Evolutionary conservation across 2,113 vertebrate genomes (phyloP), one percentile per base, ranked within the genome.

Genomic region (Illadopsis cleaveri): DNA sequence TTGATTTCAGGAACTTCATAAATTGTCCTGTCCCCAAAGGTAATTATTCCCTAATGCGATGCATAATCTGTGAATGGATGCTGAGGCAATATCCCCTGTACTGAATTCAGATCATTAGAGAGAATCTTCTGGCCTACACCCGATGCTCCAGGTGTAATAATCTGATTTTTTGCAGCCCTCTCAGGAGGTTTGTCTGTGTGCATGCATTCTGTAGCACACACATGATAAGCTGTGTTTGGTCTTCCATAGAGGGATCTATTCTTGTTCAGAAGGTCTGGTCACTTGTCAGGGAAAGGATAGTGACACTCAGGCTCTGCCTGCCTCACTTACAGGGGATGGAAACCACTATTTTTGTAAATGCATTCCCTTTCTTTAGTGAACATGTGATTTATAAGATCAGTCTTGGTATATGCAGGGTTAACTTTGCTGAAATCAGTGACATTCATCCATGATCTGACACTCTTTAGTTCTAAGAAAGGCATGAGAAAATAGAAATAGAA

Each of bases 171-270:
- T 89, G 9, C 15, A 57, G 30, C 5, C 4, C 8, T 4, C 23
- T 84, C 14, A 18, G 60, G 21, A 38, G 4, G 5, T 47, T 82
- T 78, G 33, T 8, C 31, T 45, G 4, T 30, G 42, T 38, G 23
- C 2, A 5, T 33, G 9, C 12, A 31, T 54, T 56, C n/a, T 40
- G 22, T 18, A 69, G n/a, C 6, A 60, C 22, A 44, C 0, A 1
- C 10, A 10, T 14, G 9, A 12, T 65, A 37, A 71, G 5, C 10
- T 54, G 0, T 7, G 3, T 4, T 56, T 22, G 6, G 8, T 66
- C 19, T 90, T 50, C 27, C n/a, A 6, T 11, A 24, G 7, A 17
- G 31, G 10, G 9, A 54, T 54, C 9, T 92, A 21, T 22, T 62
- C 53, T 75, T 58, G 15, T 48, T 95, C 50, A 57, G 33, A 22